These are phyloP conservation scores for Drosophila murphyi DNA, from an alignment of 1,140 invertebrate genomes.

Conservation along the genomic window DNA sequence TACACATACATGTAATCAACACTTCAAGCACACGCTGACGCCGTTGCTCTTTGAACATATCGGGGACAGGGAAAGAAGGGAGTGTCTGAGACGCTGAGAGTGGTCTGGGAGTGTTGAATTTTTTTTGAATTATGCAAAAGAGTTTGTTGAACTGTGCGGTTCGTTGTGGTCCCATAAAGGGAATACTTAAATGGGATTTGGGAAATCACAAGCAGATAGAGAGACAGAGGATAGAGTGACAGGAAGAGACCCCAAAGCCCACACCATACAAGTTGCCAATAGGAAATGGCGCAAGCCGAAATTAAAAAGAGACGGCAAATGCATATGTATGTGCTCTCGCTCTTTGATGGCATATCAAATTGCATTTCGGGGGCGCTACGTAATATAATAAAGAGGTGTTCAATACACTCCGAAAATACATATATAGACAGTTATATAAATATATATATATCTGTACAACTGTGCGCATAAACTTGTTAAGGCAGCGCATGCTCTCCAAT, in stretches of 20 bases:
- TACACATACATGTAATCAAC: constrained; percentile 23
- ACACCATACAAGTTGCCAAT: constrained; percentile 26
- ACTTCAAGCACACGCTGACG: constrained; percentile 47
- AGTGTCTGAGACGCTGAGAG: constrained; percentile 5
- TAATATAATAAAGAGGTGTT: constrained; percentile 53
- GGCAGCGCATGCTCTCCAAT: constrained; percentile 60
- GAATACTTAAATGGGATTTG: constrained; percentile 80
- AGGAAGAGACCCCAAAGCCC: not conserved
- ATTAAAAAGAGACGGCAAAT: constrained; percentile 38
- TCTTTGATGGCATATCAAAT: constrained; percentile 69
- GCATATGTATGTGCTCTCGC: constrained; percentile 2
- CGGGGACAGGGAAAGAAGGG: not conserved
- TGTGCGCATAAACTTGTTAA: constrained; percentile 53
- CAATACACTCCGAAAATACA: constrained; percentile 16
- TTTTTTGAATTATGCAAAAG: constrained; percentile 78
- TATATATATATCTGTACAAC: constrained; percentile 28
- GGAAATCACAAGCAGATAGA: constrained; percentile 63
- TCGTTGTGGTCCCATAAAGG: constrained; percentile 67
- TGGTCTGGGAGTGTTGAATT: constrained; percentile 41
- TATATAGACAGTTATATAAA: constrained; percentile 2
- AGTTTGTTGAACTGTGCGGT: constrained; percentile 67
- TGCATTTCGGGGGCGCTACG: constrained; percentile 55
- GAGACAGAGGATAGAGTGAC: constrained; percentile 17
- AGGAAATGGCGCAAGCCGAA: constrained; percentile 40
- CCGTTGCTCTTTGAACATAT: constrained; percentile 2